These are phyloP conservation scores for Rhabdornis inornatus DNA, from an alignment of 2,113 vertebrate species.

Conservation along the genomic window DNA sequence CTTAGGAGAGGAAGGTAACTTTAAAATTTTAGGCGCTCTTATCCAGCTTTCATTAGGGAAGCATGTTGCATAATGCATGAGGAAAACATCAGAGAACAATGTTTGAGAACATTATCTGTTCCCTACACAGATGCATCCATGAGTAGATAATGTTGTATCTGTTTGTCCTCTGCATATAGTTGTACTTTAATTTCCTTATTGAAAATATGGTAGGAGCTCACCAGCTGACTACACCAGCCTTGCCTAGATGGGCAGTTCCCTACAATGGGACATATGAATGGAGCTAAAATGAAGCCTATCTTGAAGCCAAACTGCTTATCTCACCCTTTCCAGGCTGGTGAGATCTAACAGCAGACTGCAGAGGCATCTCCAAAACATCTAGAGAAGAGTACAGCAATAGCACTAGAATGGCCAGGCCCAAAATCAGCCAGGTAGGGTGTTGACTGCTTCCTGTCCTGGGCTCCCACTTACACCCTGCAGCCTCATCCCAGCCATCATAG, in stretches of 20 bases:
- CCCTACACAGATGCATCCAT: neutral
- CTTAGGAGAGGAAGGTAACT: constrained; percentile 35
- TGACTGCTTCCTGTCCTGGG: neutral
- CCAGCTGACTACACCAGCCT: neutral
- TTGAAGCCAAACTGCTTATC: neutral
- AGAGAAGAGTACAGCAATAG: neutral
- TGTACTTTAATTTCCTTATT: neutral
- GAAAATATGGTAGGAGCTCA: neutral
- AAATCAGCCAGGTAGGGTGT: accelerated
- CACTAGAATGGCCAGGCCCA: neutral
- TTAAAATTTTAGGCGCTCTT: neutral
- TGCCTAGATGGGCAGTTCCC: neutral
- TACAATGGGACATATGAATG: neutral
- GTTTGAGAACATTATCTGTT: constrained; percentile 9
- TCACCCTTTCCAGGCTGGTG: neutral
- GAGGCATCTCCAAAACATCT: neutral
- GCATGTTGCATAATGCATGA: constrained; percentile 53
- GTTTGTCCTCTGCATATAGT: neutral
- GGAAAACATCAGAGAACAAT: neutral
- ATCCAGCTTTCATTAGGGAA: constrained; percentile 24
- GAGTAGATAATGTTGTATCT: neutral
- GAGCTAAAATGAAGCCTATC: no score
- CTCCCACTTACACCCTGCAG: neutral
- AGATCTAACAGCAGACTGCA: neutral
- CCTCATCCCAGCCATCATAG: neutral